These are phyloP conservation scores for Clamator glandarius DNA, from an alignment of 2,797 vertebrate genomes.

Conservation along the genomic window DNA sequence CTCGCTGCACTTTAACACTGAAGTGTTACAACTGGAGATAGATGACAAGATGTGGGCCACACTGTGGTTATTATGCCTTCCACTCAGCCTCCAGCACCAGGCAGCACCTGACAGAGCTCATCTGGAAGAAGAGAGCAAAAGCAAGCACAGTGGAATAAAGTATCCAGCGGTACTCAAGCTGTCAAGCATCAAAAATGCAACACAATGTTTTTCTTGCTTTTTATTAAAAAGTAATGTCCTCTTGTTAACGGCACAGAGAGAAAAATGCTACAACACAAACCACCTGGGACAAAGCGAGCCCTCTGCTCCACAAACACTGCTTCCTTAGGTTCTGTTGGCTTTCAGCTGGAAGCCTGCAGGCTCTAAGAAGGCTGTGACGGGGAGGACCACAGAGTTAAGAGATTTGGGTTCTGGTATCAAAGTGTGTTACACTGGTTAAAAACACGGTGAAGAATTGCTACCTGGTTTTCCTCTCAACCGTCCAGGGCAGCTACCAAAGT, in stretches of 20 bases:
- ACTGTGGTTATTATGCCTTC: rapidly evolving
- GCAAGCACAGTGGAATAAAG: not conserved
- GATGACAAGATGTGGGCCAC: rapidly evolving
- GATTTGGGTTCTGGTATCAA: slow-evolving; percentile 47
- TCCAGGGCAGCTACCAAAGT: slow-evolving; percentile 6
- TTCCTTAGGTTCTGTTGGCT: not conserved
- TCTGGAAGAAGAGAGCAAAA: not conserved
- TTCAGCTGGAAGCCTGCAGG: not conserved
- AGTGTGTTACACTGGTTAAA: slow-evolving; percentile 53
- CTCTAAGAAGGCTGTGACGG: not conserved
- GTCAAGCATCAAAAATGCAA: slow-evolving; percentile 10
- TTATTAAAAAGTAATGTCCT: slow-evolving; percentile 81
- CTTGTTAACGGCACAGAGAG: slow-evolving; percentile 76
- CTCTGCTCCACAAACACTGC: slow-evolving; percentile 31
- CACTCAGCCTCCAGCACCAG: rapidly evolving
- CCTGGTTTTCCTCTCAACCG: not conserved
- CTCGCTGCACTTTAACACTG: not conserved
- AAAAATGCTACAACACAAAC: slow-evolving; percentile 76
- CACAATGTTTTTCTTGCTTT: slow-evolving; percentile 48
- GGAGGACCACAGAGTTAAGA: not conserved
- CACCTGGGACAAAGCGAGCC: slow-evolving; percentile 70
- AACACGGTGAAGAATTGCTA: slow-evolving; percentile 16
- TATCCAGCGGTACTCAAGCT: not conserved
- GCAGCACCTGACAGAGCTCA: not conserved
- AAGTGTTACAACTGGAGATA: not conserved